Percentiles rank a stretch among this genome's conserved stretches.
Conservation (phyloP, 2,888 invertebrate species). For the Nomada ferruginata region DNA sequence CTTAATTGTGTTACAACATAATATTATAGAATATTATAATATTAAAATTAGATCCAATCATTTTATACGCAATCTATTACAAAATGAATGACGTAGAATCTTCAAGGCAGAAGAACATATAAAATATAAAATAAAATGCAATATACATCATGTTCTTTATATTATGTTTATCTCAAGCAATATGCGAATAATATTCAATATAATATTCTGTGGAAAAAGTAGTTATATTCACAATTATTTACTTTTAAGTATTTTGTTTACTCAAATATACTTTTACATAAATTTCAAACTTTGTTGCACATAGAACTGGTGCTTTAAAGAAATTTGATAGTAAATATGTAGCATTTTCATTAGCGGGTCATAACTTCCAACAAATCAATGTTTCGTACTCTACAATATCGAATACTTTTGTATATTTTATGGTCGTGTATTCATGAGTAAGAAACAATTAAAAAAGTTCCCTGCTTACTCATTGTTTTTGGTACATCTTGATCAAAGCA, state of each 20-base stretch:
- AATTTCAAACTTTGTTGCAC: conserved; percentile 18
- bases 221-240: conserved; percentile 55
- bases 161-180: conserved; percentile 11
- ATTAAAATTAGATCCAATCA: conserved; percentile 36
- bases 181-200: conserved; percentile 30
- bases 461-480: conserved; percentile 49
- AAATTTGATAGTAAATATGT: conserved; percentile 59
- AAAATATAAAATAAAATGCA: conserved; percentile 28
- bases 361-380: conserved; percentile 36
- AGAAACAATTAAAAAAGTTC: conserved; percentile 43
- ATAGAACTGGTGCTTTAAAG: conserved; percentile 28
- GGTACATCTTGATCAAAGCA: conserved; percentile 64
- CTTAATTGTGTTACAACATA: conserved; percentile 50
- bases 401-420: conserved; percentile 26
- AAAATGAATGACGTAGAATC: conserved; percentile 37
- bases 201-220: conserved; percentile 57
- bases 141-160: not conserved
- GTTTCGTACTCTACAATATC: conserved; percentile 42
- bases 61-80: conserved; percentile 38
- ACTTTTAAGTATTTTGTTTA: conserved; percentile 37
- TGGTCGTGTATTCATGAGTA: conserved; percentile 20
- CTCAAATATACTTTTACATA: conserved; percentile 10
- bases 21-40: conserved; percentile 56
- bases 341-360: conserved; percentile 36
- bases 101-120: conserved; percentile 28